Base-by-base conservation (phyloP, 2,888 invertebrate species). In the Pharmacophagus antenor region DNA sequence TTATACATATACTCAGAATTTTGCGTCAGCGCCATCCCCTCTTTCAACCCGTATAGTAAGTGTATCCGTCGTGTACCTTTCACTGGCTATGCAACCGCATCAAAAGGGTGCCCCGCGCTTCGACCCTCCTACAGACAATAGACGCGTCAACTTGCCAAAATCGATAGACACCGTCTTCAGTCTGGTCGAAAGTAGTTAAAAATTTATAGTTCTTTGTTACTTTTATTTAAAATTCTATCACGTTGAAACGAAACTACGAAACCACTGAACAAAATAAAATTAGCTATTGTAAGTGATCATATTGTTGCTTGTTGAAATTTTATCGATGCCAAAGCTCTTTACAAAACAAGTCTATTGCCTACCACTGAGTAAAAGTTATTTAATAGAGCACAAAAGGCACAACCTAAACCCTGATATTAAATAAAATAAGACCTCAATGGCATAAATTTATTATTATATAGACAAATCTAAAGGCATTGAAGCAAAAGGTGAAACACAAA, bases 401-500 rank as follows among this genome's bases (percentile, higher is more conserved):
- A n/a, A n/a, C n/a, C n/a, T n/a, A n/a, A n/a, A n/a, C n/a, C n/a
- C n/a, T n/a, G n/a, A n/a, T n/a, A n/a, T n/a, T n/a, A n/a, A n/a
- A n/a, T n/a, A n/a, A n/a, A n/a, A n/a, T n/a, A n/a, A n/a, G n/a
- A n/a, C n/a, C n/a, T n/a, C n/a, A n/a, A n/a, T n/a, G n/a, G n/a
- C n/a, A n/a, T n/a, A n/a, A n/a, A n/a, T n/a, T n/a, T 10, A 27
- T 10, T 27, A 27, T 27, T 7, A 27, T 20, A 37, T 25, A 23
- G 25, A n/a, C 50, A 8, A 10, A 25, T 50, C 27, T 27, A 21
- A 22, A 56, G 56, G 47, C 51, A 61, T 61, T 56, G 56, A 60
- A 15, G 47, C 47, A 56, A n/a, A 56, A 52, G 51, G 56, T 52
- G 56, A 61, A 61, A 52, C 50, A 42, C 25, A 51, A 52, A 46